Evolutionary conservation across 2,797 vertebrate species (phyloP), one percentile per base, ranked within the genome.

Genomic region (Kryptolebias ocellatus): DNA sequence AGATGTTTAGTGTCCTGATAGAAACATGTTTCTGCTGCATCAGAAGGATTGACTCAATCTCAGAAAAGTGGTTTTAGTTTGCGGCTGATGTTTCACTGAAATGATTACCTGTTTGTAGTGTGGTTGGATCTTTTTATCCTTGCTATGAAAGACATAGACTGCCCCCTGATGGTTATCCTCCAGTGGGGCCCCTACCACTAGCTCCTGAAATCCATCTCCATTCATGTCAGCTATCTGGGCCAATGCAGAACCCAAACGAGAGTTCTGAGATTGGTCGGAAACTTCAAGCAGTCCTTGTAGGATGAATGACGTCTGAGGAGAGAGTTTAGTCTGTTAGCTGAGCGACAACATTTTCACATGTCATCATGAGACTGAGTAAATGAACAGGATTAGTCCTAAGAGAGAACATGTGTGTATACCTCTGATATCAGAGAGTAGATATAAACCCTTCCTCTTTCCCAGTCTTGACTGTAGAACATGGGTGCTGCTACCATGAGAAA

Each of bases 391-490:
- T 2, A 9, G 7, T 49, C 24, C 4, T 61, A 11, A 39, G 7
- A 17, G 6, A 42, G 44, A 39, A 44, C 20, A 18, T 1, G 24
- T 17, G 45, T 18, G 15, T 17, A 34, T 64, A 93, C 92, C 88
- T 91, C 76, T 4, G 80, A 69, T 1, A 74, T 86, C 0, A 93
- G 67, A 0, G 64, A 31, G 83, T 93, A 98, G 74, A 96, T 28
- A 1, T 96, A 96, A 15, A 98, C 94, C 69, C 80, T 92, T 31
- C 98, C 98, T 47, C 86, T 89, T 90, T 98, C 98, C 70, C 95
- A 89, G 79, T 95, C 95, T 53, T 93, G 90, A 1, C 92, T 95
- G 92, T 97, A 98, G 83, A 88, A 98, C 98, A 98, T 99, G 53
- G 98, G 98, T 0, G 97, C 96, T 1, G 95, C 96, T 74, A 99